Evolutionary conservation across 2,113 vertebrate species (phyloP), one percentile per base, ranked within the genome.

Genomic region (Ptyas mucosa): DNA sequence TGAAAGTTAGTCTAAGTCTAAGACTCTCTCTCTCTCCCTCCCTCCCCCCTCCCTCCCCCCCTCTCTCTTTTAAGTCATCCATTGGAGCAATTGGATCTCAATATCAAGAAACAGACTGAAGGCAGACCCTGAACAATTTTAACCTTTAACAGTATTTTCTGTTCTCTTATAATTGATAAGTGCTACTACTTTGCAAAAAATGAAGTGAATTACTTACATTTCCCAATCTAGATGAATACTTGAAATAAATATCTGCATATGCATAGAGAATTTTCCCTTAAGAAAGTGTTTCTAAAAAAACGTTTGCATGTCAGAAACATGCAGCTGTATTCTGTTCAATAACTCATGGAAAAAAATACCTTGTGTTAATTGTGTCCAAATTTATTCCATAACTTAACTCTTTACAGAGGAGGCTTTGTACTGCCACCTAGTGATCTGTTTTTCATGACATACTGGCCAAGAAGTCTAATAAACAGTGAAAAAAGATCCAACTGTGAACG

Each of bases 391-490:
- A 93, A 91, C 85, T 12, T 91, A 85, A 89, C 39, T n/a, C 51
- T 23, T 26, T 9, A 53, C 91, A 96, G 94, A 8, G 85, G 95
- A 98, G 98, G 98, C 98, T 98, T 98, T 97, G 98, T 98, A 96
- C 98, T 98, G 99, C 99, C 99, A 99, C 98, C 99, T 99, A 98
- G 99, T 96, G 99, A 96, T 95, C 24, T 94, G 39, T 11, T 4
- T 88, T 85, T 7, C 94, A 23, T 93, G 89, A 54, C 15, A 46
- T 43, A 53, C 34, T 89, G 23, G 75, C 43, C 3, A 9, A 18
- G 92, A 94, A 91, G 87, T 0, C 0, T 11, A 18, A 11, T 1
- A 49, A 29, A 23, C 52, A 90, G 23, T 86, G 43, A 92, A 89
- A 81, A 92, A 89, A 85, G 34, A 24, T 85, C 26, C 29, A 61